A percentile compares a stretch with the other conserved stretches of the same genome.
phyloP scores from a whole-genome alignment of 2,113 vertebrate species.

The Castor canadensis region DNA sequence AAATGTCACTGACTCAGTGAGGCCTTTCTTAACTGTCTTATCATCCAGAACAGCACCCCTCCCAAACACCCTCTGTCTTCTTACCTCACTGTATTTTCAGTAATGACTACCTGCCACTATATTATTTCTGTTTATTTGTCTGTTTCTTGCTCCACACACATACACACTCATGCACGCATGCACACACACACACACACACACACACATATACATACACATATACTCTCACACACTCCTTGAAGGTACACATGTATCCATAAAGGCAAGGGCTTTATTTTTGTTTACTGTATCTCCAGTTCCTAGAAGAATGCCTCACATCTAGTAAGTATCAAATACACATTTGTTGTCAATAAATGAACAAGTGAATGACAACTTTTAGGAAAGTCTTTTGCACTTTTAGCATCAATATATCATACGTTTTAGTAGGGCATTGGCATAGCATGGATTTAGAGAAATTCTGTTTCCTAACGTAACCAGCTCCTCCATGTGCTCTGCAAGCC shows the following conservation, averaged over 20 bases:
- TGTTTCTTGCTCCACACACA: too few species aligned
- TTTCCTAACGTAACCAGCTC: neutral
- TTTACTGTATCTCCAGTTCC: neutral
- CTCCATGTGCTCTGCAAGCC: neutral
- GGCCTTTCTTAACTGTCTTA: neutral
- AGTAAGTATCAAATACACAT: neutral
- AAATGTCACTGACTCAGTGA: neutral
- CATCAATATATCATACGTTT: neutral
- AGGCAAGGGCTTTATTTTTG: neutral
- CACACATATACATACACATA: too few species aligned
- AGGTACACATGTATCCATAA: too few species aligned
- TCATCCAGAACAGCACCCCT: neutral
- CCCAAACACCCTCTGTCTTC: neutral
- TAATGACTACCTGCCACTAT: neutral
- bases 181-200: too few species aligned
- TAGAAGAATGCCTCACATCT: neutral
- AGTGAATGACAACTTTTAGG: neutral
- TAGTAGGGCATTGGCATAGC: neutral
- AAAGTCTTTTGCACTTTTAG: neutral
- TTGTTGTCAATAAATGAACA: neutral
- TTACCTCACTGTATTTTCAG: neutral
- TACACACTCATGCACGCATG: neutral
- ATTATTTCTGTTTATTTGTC: neutral
- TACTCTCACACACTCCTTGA: too few species aligned
- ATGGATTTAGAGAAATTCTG: constrained; percentile 13